Percentiles rank a stretch among this genome's conserved stretches.
Evolutionary conservation across 2,113 vertebrate species (phyloP).

Genomic region (Dicentrarchus labrax): DNA sequence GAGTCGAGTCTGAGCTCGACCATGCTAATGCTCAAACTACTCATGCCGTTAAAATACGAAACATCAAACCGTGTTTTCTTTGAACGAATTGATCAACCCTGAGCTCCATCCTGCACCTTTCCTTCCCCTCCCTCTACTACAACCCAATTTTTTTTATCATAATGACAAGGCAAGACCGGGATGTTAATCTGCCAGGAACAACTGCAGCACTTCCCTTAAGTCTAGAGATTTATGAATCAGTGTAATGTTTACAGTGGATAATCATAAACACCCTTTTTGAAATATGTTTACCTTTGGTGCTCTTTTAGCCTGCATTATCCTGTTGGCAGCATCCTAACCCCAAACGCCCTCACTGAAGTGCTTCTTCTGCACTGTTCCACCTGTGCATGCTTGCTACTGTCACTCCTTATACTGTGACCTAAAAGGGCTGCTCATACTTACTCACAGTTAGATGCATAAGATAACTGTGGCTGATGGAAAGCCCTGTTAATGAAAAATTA

Average conservation of each 20-base stretch:
- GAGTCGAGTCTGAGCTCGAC: constrained; percentile 21
- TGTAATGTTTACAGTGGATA: constrained; percentile 2
- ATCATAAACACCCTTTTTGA: neutral
- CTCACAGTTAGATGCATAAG: neutral
- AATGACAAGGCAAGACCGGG: constrained; percentile 9
- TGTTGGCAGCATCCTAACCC: constrained; percentile 41
- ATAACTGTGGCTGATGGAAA: neutral
- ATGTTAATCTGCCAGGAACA: constrained; percentile 56
- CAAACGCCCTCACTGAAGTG: constrained; percentile 29
- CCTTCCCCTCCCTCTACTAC: neutral
- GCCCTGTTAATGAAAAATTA: neutral
- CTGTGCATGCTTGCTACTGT: constrained; percentile 73
- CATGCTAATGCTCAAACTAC: constrained; percentile 36
- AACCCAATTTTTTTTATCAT: neutral
- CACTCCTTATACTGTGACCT: constrained; percentile 62
- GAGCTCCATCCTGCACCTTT: constrained; percentile 44
- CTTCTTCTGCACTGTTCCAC: constrained; percentile 46
- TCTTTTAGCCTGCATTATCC: constrained; percentile 39
- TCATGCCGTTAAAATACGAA: constrained; percentile 16
- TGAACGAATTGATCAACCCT: neutral
- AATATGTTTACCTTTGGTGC: constrained; percentile 35
- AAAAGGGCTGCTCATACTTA: constrained; percentile 61
- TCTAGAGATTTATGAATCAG: neutral
- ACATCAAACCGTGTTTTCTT: neutral
- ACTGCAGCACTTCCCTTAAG: constrained; percentile 4